phyloP scores from a whole-genome alignment of 2,113 vertebrate genomes.

The Anguilla japonica region DNA sequence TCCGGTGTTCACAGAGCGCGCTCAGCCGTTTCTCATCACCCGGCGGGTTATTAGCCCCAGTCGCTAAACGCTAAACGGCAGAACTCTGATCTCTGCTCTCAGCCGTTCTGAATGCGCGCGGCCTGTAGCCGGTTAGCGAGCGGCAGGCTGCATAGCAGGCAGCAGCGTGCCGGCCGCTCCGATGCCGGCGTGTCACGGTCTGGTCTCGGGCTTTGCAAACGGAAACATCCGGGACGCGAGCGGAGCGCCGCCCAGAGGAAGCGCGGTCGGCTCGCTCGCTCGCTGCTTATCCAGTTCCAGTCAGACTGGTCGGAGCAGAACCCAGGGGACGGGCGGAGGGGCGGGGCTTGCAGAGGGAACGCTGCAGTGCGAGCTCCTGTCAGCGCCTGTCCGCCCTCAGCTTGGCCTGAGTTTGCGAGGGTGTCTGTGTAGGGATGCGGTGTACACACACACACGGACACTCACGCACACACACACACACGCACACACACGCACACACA shows the following conservation, averaged over 20 bases:
- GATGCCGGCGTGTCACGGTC: not conserved
- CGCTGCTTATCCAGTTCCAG: not conserved
- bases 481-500: too few species aligned
- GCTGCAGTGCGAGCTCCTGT: not conserved
- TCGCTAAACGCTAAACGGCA: too few species aligned
- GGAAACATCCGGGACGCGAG: not conserved
- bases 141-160: not conserved
- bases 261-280: not conserved
- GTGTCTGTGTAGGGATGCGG: not conserved
- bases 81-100: too few species aligned
- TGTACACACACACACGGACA: too few species aligned
- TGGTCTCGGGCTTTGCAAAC: not conserved
- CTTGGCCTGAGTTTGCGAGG: too few species aligned
- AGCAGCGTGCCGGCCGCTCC: not conserved
- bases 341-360: not conserved
- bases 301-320: slow-evolving; percentile 14
- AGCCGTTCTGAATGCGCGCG: not conserved
- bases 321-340: too few species aligned
- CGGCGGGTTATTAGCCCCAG: too few species aligned
- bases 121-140: not conserved
- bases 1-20: too few species aligned
- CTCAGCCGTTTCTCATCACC: too few species aligned
- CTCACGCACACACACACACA: not conserved
- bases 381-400: not conserved
- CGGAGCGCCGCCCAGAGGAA: not conserved